phyloP scores from a whole-genome alignment of 2,888 invertebrate genomes.

The Scotopteryx bipunctaria region DNA sequence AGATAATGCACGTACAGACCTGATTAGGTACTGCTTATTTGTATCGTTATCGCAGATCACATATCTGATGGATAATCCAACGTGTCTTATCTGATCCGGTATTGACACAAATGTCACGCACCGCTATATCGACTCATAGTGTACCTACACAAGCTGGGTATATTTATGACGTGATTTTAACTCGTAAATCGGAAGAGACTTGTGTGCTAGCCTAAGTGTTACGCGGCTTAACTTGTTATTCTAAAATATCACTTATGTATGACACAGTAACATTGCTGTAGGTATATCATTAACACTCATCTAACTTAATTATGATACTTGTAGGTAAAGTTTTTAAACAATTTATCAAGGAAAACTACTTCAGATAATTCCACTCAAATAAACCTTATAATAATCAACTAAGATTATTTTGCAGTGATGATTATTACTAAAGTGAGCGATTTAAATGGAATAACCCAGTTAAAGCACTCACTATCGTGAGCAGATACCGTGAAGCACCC shows the following conservation, averaged over 20 bases:
- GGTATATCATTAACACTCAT: slow-evolving; percentile 12
- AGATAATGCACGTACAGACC: slow-evolving; percentile 62
- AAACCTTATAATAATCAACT: slow-evolving; percentile 64
- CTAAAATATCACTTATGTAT: not conserved
- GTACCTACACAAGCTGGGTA: not conserved
- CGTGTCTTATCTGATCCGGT: slow-evolving; percentile 47
- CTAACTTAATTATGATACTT: slow-evolving; percentile 7
- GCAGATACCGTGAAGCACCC: slow-evolving; percentile 56
- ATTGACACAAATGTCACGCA: slow-evolving; percentile 47
- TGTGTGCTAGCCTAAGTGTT: not conserved
- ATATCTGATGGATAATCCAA: slow-evolving; percentile 53
- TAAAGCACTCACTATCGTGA: slow-evolving; percentile 58
- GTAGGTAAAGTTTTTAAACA: slow-evolving; percentile 40
- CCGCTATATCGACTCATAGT: not conserved
- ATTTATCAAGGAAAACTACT: slow-evolving; percentile 60
- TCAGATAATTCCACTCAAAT: slow-evolving; percentile 62
- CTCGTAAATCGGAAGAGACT: not conserved
- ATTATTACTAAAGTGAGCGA: slow-evolving; percentile 72
- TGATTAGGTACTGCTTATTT: slow-evolving; percentile 49
- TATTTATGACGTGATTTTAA: too few species aligned
- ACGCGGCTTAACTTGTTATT: not conserved
- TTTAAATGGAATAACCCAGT: slow-evolving; percentile 78
- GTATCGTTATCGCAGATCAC: slow-evolving; percentile 40
- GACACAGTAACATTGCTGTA: not conserved
- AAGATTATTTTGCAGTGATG: slow-evolving; percentile 66